Conservation (phyloP, 2,797 vertebrate species). For the Lophotriccus pileatus region DNA sequence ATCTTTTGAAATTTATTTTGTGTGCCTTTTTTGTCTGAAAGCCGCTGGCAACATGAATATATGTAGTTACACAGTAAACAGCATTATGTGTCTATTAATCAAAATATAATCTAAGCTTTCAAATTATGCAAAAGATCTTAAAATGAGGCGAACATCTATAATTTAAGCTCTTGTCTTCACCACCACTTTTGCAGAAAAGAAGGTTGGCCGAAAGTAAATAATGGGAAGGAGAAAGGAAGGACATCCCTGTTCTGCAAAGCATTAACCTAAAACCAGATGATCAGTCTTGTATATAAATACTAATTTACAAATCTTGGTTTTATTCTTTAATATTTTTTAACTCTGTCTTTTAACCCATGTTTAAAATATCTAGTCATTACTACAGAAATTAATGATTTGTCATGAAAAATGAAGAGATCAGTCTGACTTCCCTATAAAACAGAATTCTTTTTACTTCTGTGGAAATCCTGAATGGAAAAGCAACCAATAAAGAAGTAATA, state of each 20-base stretch:
- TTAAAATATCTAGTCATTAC: neutral
- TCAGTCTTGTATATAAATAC: neutral
- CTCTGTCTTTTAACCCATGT: neutral
- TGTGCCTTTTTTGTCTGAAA: neutral
- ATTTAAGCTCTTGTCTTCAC: neutral
- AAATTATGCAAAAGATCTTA: neutral
- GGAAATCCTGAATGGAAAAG: neutral
- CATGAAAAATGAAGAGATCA: neutral
- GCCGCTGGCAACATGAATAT: neutral
- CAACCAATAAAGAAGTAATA: neutral
- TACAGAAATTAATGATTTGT: neutral
- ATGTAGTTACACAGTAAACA: neutral
- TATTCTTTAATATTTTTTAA: neutral
- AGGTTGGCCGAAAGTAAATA: neutral
- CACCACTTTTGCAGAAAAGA: neutral
- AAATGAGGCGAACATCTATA: neutral
- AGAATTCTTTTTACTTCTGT: neutral
- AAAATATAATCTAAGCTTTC: neutral
- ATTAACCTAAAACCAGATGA: neutral
- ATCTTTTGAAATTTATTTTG: neutral
- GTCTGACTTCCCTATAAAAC: neutral
- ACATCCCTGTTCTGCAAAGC: neutral
- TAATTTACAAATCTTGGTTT: neutral
- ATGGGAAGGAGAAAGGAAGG: neutral
- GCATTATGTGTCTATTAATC: neutral